Percentiles rank a stretch among this genome's conserved stretches.
Evolutionary conservation across 2,113 vertebrate genomes (phyloP).

Genomic region (Deroptyus accipitrinus): DNA sequence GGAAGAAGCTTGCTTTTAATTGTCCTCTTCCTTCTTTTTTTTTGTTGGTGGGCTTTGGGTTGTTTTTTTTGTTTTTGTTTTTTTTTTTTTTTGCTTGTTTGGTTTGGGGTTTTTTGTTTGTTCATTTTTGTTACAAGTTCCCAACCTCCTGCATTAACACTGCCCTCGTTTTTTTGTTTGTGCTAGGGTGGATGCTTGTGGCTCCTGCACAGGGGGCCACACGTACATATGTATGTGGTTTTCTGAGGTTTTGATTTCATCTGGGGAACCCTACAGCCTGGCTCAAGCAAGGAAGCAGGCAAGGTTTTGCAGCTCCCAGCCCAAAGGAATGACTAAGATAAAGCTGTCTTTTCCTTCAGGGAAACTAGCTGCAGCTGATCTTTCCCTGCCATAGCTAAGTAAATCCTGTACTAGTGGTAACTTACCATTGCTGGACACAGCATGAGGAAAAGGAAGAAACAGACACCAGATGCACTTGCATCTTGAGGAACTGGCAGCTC

Average conservation of each 20-base stretch:
- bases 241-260: not conserved
- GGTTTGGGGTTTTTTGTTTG: too few relatives aligned
- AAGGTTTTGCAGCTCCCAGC: not conserved
- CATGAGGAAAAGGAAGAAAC: not conserved
- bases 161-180: not conserved
- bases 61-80: too few relatives aligned
- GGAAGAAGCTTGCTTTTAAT: not conserved
- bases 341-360: not conserved
- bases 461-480: not conserved
- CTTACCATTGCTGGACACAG: not conserved
- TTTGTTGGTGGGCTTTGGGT: too few relatives aligned
- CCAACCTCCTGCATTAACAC: not conserved
- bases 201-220: not conserved
- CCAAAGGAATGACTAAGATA: not conserved
- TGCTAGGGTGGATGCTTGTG: not conserved
- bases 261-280: not conserved
- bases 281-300: not conserved
- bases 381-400: not conserved
- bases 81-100: too few relatives aligned
- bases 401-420: too few relatives aligned
- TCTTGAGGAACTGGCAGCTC: not conserved
- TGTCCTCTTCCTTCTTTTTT: not conserved
- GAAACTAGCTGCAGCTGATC: not conserved
- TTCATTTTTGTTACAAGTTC: not conserved
- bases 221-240: not conserved